Conservation (phyloP, 2,888 invertebrate species). For the Willowsia nigromaculata region DNA sequence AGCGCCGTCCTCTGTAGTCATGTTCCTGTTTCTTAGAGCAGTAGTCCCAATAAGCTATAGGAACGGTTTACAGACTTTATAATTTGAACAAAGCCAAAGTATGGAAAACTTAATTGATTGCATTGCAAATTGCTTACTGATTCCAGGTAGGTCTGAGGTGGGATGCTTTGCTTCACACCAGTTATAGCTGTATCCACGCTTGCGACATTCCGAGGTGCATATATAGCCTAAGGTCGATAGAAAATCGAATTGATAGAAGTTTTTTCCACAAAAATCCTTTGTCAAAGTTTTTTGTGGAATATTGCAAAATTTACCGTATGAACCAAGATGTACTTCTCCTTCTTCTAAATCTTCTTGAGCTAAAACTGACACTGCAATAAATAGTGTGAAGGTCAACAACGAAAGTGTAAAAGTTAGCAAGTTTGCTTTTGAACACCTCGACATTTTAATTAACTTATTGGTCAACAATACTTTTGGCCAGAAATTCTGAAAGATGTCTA, state of each 20-base stretch:
- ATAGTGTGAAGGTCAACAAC: constrained; percentile 35
- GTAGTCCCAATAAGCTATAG: constrained; percentile 70
- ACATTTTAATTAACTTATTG: not conserved
- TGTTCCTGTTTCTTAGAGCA: constrained; percentile 64
- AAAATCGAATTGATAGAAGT: not conserved
- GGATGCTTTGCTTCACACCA: constrained; percentile 71
- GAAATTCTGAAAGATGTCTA: too few relatives aligned
- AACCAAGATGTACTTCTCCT: constrained; percentile 64
- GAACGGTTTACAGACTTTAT: not conserved
- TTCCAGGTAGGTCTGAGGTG: constrained; percentile 60
- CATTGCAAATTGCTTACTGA: constrained; percentile 53
- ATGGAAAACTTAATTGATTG: not conserved
- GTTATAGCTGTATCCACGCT: constrained; percentile 55
- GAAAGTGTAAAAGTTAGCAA: constrained; percentile 15
- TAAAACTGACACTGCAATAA: not conserved
- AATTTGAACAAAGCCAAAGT: not conserved
- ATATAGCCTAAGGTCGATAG: constrained; percentile 46
- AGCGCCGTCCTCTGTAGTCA: constrained; percentile 59
- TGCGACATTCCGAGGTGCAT: constrained; percentile 65
- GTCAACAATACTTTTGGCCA: not conserved
- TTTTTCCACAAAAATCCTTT: not conserved
- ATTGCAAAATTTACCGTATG: constrained; percentile 57
- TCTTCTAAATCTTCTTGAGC: constrained; percentile 52
- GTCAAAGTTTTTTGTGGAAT: not conserved
- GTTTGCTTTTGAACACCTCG: not conserved